Conservation (phyloP, 2,888 invertebrate species). For the Gisinianus flammeolus region DNA sequence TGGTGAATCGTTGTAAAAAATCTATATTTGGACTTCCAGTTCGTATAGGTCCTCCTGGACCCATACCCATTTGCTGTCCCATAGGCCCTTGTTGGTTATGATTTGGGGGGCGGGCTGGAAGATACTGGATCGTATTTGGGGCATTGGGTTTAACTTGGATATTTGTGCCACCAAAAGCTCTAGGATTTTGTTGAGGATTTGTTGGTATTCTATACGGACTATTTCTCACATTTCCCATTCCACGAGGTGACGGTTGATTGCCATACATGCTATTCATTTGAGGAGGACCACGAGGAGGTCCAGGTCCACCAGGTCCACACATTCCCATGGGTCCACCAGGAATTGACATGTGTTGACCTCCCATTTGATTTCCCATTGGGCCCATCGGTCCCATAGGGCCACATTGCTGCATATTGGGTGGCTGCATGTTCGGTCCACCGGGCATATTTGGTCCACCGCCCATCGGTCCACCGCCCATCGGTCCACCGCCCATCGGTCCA, state of each 20-base stretch:
- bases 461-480: constrained; percentile 47
- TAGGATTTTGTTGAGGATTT: constrained; percentile 63
- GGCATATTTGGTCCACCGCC: constrained; percentile 45
- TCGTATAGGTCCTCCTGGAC: constrained; percentile 72
- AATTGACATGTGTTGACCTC: constrained; percentile 22
- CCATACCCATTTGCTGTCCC: constrained; percentile 50
- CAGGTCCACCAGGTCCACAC: constrained; percentile 51
- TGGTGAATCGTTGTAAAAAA: constrained; percentile 85
- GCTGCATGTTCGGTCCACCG: constrained; percentile 53
- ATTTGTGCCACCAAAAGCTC: constrained; percentile 76
- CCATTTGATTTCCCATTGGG: constrained; percentile 42
- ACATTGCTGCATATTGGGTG: constrained; percentile 57
- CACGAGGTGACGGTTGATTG: constrained; percentile 47
- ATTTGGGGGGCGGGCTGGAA: constrained; percentile 88
- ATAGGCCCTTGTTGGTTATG: constrained; percentile 58
- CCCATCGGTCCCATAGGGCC: constrained; percentile 58
- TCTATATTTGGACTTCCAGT: constrained; percentile 77
- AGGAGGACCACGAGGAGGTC: no score
- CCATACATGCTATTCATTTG: constrained; percentile 54
- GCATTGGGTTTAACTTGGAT: constrained; percentile 95
- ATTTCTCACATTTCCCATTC: constrained; percentile 64
- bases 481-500: constrained; percentile 52
- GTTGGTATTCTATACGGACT: constrained; percentile 65
- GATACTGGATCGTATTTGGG: constrained; percentile 97
- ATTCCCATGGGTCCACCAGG: constrained; percentile 59